A percentile compares a stretch with the other conserved stretches of the same genome.
Evolutionary conservation across 1,140 invertebrate species (phyloP).

Genomic region (Drosophila equinoxialis): DNA sequence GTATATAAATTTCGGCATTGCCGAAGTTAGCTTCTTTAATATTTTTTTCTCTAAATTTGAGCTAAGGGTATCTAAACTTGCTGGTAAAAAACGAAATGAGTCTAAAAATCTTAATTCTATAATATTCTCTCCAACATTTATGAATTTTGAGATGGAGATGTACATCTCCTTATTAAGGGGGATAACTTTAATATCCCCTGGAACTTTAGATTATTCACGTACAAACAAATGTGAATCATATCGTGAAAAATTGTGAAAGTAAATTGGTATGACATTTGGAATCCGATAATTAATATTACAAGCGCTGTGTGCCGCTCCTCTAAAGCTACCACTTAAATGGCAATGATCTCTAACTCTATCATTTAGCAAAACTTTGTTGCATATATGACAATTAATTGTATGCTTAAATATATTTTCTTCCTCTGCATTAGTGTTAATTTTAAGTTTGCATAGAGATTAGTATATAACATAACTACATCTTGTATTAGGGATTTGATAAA

Average conservation of each 20-base stretch:
- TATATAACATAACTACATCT: background rate
- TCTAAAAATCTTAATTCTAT: no score
- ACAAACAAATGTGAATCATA: constrained; percentile 82
- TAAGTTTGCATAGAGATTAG: background rate
- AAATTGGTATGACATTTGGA: constrained; percentile 70
- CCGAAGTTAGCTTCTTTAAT: no score
- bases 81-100: no score
- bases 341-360: constrained; percentile 23
- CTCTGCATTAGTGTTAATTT: background rate
- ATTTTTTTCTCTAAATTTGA: no score
- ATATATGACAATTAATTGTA: constrained; percentile 19
- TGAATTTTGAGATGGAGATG: constrained; percentile 50
- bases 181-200: constrained; percentile 68
- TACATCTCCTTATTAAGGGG: constrained; percentile 77
- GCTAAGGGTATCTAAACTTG: no score
- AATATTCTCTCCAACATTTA: no score
- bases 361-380: background rate
- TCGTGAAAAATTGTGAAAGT: constrained; percentile 77
- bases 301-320: constrained; percentile 18
- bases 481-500: background rate
- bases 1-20: no score
- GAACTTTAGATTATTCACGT: constrained; percentile 55
- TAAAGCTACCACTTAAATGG: constrained; percentile 19
- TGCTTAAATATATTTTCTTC: background rate
- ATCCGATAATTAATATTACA: constrained; percentile 80